Evolutionary conservation across 2,797 vertebrate genomes (phyloP), one percentile per base, ranked within the genome.

Genomic region (Scarus forsteni): DNA sequence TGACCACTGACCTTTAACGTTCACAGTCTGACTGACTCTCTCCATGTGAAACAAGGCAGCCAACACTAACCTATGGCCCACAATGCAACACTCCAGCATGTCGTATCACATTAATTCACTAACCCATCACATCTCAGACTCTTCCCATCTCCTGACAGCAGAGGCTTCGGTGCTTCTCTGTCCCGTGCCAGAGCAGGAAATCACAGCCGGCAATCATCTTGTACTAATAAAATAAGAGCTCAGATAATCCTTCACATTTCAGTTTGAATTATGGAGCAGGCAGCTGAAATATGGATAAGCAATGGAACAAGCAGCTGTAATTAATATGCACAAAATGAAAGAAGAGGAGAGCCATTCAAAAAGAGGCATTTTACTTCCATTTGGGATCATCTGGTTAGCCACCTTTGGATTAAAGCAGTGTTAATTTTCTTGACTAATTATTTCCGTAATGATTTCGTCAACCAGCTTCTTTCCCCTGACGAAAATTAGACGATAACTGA

Each of bases 211-310:
- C 51, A 34, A 52, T 50, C 11, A n/a, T 69, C 70, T 69, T 35
- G 80, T 51, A 35, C 66, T 60, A 49, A 70, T 14, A 34, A 73
- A 88, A 80, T 58, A 80, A 81, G 13, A 83, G 53, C 70, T 70
- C 36, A 27, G 80, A 38, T 72, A 68, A 86, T 83, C 72, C 75
- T 70, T 79, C 68, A 55, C 50, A 46, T 73, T 86, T 67, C 56
- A 49, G 72, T 81, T 77, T 89, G 60, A 83, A 85, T 81, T 83
- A 72, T 82, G 81, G 78, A 86, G 83, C 19, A 1, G 55, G 64
- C n/a, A 56, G 55, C 67, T 81, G 50, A 83, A 90, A 86, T 80
- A 85, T 79, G 64, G 62, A 87, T 75, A 67, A 81, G 65, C 65
- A 63, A 15, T 74, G 73, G 78, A 84, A 78, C 81, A 80, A 67